Conservation (phyloP, 2,113 vertebrate species). For the Cisticola juncidis region DNA sequence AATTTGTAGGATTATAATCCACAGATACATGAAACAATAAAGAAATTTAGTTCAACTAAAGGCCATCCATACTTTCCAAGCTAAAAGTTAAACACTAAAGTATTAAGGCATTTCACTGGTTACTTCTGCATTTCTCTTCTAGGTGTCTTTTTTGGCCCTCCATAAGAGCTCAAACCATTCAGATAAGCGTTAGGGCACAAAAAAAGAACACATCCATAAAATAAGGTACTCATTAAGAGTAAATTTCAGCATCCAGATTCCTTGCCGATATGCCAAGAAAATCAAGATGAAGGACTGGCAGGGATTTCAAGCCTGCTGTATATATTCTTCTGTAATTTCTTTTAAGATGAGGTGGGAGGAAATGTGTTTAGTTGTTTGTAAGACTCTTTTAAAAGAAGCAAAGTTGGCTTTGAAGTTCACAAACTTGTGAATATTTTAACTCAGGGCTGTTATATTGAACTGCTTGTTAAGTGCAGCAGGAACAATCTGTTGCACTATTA, state of each 20-base stretch:
- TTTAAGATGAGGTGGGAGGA: constrained; percentile 37
- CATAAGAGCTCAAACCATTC: constrained; percentile 1
- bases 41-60: neutral
- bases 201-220: constrained; percentile 15
- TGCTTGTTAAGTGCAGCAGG: constrained; percentile 27
- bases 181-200: neutral
- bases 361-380: constrained; percentile 7
- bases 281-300: constrained; percentile 55
- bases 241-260: constrained; percentile 10
- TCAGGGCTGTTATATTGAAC: neutral
- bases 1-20: neutral
- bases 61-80: neutral
- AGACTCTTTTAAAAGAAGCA: neutral
- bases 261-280: constrained; percentile 45
- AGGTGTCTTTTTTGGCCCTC: constrained; percentile 11
- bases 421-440: neutral
- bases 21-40: neutral
- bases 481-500: constrained; percentile 49
- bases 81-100: neutral
- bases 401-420: constrained; percentile 58
- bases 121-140: neutral
- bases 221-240: constrained; percentile 41
- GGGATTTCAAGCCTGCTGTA: constrained; percentile 32
- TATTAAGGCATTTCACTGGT: neutral
- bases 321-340: constrained; percentile 42